Percentiles rank a stretch among this genome's conserved stretches.
Conservation (phyloP, 2,113 vertebrate genomes). For the Oreamnos americanus region DNA sequence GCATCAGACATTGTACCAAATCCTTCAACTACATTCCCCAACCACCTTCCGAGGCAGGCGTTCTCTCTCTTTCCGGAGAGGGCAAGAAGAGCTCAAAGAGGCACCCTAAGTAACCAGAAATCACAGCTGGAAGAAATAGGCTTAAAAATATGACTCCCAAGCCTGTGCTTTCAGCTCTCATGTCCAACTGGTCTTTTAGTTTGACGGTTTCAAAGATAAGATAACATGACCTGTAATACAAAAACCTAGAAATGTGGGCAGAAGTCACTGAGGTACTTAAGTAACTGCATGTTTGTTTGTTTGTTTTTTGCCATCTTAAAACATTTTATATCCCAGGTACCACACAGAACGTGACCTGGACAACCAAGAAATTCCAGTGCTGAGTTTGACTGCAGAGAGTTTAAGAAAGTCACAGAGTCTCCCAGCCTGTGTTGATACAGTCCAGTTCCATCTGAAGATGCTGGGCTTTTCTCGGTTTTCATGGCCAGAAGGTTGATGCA, state of each 20-base stretch:
- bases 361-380: not conserved
- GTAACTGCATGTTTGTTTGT: not conserved
- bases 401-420: not conserved
- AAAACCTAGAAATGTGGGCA: not conserved
- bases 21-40: not conserved
- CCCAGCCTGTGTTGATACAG: not conserved
- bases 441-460: not conserved
- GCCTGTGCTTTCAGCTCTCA: not conserved
- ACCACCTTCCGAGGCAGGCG: not conserved
- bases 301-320: not conserved
- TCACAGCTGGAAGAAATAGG: not conserved
- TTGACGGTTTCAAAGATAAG: not conserved
- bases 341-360: not conserved
- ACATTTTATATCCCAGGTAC: not conserved
- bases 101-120: not conserved
- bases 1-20: not conserved
- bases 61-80: not conserved
- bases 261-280: not conserved
- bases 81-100: not conserved
- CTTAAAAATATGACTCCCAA: not conserved
- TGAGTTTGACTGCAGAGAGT: not conserved
- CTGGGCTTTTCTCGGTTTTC: not conserved
- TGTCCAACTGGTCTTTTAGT: not conserved
- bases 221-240: not conserved
- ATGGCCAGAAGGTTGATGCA: not conserved